A percentile compares a stretch with the other conserved stretches of the same genome.
Evolutionary conservation across 2,113 vertebrate genomes (phyloP).

Genomic region (Anguilla japonica): DNA sequence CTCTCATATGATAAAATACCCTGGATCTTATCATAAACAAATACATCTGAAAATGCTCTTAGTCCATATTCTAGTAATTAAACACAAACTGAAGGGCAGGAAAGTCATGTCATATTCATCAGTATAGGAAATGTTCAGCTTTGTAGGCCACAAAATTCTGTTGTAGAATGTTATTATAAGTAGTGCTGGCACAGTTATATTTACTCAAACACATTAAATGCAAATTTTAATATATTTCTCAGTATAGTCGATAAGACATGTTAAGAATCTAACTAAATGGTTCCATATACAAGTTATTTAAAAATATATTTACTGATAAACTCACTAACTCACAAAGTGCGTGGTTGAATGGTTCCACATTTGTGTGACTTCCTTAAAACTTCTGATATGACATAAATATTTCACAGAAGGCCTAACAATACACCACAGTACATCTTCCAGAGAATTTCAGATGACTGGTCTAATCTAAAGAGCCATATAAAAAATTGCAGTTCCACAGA

Average conservation of each 20-base stretch:
- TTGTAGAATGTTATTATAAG: no score
- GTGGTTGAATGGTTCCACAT: background rate
- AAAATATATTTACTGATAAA: background rate
- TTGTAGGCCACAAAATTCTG: no score
- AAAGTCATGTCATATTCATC: background rate
- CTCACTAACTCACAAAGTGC: background rate
- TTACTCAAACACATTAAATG: no score
- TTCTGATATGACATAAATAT: background rate
- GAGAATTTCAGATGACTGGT: background rate
- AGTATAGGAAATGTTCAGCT: no score
- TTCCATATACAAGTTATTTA: background rate
- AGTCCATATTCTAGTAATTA: background rate
- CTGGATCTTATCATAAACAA: background rate
- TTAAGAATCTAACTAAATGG: background rate
- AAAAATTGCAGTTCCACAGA: background rate
- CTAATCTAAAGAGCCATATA: no score
- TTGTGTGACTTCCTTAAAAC: constrained; percentile 4
- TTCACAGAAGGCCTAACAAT: background rate
- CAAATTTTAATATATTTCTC: no score
- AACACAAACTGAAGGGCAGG: background rate
- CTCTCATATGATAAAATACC: background rate
- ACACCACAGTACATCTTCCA: background rate
- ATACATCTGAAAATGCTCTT: background rate
- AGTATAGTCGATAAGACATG: no score
- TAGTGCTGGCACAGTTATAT: no score